phyloP scores from a whole-genome alignment of 1,140 invertebrate species.

The Drosophila bifasciata region DNA sequence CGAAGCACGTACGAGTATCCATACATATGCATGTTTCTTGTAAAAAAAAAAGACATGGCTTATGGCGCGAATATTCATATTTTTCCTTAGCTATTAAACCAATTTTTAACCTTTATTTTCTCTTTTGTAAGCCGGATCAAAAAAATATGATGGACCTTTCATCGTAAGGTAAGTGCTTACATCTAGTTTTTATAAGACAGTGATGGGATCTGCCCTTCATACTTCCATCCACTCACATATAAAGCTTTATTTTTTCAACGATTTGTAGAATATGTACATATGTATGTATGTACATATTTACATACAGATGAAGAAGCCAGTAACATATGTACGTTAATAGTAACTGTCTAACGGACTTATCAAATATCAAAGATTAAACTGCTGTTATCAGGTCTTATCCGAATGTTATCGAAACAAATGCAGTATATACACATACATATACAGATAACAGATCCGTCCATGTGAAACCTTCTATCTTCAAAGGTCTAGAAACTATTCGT shows the following conservation, averaged over 20 bases:
- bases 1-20: no score
- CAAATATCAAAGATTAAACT: conserved; percentile 38
- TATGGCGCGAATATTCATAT: no score
- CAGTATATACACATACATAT: conserved; percentile 18
- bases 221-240: no score
- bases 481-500: not conserved
- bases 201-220: no score
- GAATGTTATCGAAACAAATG: conserved; percentile 36
- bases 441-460: conserved; percentile 28
- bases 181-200: not conserved
- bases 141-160: conserved; percentile 52
- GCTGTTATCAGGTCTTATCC: conserved; percentile 49
- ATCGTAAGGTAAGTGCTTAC: conserved; percentile 38
- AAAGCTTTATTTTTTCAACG: no score
- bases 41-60: no score
- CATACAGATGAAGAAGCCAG: not conserved
- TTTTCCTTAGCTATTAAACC: not conserved
- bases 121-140: conserved; percentile 38
- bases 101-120: not conserved
- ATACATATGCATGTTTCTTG: no score
- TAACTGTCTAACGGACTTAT: conserved; percentile 21
- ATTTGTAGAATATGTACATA: no score
- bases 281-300: no score
- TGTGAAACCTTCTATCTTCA: not conserved
- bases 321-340: conserved; percentile 26